Evolutionary conservation across 2,113 vertebrate species (phyloP).

Genomic region (Monarcha castaneiventris): DNA sequence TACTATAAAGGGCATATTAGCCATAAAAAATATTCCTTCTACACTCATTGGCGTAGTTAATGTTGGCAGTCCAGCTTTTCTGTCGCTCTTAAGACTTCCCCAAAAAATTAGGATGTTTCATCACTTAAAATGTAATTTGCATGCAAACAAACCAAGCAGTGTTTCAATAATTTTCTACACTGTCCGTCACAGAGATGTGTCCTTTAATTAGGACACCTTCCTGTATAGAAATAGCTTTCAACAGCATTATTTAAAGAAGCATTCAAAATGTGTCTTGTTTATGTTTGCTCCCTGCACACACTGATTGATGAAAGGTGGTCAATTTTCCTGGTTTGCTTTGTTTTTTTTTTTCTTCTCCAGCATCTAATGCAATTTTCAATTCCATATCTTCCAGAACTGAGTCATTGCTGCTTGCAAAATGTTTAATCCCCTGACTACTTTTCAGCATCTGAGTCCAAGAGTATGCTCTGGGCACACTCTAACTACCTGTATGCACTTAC

Average conservation of each 20-base stretch:
- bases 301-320: neutral
- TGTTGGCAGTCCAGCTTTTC: neutral
- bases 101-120: neutral
- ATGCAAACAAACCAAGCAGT: neutral
- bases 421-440: neutral
- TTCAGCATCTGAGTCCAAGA: neutral
- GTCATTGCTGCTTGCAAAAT: neutral
- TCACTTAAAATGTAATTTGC: neutral
- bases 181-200: neutral
- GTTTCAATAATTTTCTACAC: neutral
- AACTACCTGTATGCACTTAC: neutral
- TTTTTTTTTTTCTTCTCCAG: neutral
- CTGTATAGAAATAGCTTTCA: neutral
- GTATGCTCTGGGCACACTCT: neutral
- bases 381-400: neutral
- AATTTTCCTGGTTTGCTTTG: neutral
- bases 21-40: neutral
- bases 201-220: neutral
- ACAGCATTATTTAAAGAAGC: neutral
- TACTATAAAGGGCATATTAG: neutral
- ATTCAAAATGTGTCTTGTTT: neutral
- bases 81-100: neutral
- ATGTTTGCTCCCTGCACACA: fast-evolving
- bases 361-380: neutral
- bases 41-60: neutral